Base-by-base conservation (phyloP, 2,113 vertebrate species). In the Shinisaurus crocodilurus region DNA sequence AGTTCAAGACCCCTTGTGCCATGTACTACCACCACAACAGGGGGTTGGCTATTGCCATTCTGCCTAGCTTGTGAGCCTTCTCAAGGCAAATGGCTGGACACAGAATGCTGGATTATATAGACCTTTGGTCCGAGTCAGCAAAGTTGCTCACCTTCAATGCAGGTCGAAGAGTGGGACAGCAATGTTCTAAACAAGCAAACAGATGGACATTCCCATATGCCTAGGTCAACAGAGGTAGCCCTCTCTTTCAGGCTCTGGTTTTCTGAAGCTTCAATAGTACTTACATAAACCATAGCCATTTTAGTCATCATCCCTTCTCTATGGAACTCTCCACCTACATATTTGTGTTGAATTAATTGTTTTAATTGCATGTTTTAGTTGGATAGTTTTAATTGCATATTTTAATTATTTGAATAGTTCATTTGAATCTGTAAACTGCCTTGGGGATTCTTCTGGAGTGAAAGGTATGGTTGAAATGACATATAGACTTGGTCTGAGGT, bases 71-170 rank as follows among this genome's bases (percentile, higher is more conserved):
- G 20, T 63, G 60, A 23, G 18, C 20, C 60, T 63, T 18, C 60
- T 63, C 60, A 63, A 63, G 60, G 60, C 20, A 63, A 63, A 63
- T 20, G 60, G 60, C 60, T 63, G 40, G 40, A 77, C 23, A 45
- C 25, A 29, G 69, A 94, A 92, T 87, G 77, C 27, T 54, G 37
- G 45, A 32, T 48, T 80, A 80, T 10, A 80, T 50, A 48, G 43
- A 43, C 37, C 75, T 40, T n/a, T 34, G 18, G 6, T 20, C 12
- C 50, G 79, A 81, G 54, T 48, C 27, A 54, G 48, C 29, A 81
- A 50, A 13, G 48, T 10, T 63, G 60, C 60, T 63, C 60, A 63
- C 60, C 18, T 63, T 23, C 16, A 63, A 18, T 63, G 60, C n/a
- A 18, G 60, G 60, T 23, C 12, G 16, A 20, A 63, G 18, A 63